phyloP scores from a whole-genome alignment of 2,113 vertebrate species.

The Corythaeola cristata region DNA sequence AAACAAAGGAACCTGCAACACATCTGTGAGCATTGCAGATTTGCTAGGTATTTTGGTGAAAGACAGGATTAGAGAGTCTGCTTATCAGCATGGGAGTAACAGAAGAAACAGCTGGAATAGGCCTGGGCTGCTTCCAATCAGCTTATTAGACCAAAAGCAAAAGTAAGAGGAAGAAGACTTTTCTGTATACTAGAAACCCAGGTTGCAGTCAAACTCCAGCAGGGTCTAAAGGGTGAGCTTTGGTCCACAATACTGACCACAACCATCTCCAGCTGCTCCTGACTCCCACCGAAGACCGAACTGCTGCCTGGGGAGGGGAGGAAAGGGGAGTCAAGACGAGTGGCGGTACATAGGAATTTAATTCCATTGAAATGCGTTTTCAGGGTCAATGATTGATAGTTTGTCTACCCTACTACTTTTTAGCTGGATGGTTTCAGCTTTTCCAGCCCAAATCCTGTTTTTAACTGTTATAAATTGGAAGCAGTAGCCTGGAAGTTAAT shows the following conservation, averaged over 20 bases:
- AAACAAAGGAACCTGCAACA: neutral
- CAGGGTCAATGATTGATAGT: neutral
- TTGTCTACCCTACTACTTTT: neutral
- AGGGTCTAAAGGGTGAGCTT: neutral
- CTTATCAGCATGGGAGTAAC: neutral
- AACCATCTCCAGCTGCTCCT: neutral
- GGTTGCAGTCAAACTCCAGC: neutral
- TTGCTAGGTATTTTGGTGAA: neutral
- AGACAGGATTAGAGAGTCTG: neutral
- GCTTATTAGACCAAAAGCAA: neutral
- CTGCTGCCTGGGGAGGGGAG: neutral
- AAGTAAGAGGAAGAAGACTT: neutral
- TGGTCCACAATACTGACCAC: neutral
- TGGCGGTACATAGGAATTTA: neutral
- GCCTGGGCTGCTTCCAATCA: neutral
- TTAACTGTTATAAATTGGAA: neutral
- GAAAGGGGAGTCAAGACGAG: neutral
- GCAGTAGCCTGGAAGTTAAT: neutral
- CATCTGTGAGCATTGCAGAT: neutral
- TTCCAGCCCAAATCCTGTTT: neutral
- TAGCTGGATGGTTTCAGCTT: neutral
- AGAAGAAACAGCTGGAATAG: neutral
- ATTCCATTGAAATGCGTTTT: neutral
- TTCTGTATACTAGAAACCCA: neutral
- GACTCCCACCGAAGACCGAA: accelerated